phyloP scores from a whole-genome alignment of 2,113 vertebrate genomes.

The Colius striatus region DNA sequence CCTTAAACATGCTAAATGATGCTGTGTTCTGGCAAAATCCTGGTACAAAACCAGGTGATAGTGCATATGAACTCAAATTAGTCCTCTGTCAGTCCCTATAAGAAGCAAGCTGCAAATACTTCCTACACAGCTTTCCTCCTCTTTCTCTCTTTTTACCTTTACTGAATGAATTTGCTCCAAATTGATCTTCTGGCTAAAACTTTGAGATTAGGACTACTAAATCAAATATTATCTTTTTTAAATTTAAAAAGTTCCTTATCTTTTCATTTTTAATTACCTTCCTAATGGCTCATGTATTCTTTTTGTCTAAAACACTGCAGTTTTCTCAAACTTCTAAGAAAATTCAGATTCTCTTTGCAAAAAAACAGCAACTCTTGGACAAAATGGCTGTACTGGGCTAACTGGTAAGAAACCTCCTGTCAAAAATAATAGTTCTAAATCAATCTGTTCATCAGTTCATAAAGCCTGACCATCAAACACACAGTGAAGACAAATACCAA shows the following conservation, averaged over 20 bases:
- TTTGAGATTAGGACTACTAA: background rate
- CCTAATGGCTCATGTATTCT: rapidly evolving
- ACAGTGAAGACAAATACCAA: background rate
- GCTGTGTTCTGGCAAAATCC: background rate
- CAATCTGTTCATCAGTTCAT: background rate
- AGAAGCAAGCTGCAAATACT: background rate
- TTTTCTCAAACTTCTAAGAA: background rate
- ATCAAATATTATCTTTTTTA: background rate
- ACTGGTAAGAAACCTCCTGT: background rate
- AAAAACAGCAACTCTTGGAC: background rate
- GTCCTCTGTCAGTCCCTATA: background rate
- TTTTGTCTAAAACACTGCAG: background rate
- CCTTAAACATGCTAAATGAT: background rate
- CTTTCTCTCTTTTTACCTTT: background rate
- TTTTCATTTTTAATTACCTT: background rate
- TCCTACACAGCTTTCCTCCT: background rate
- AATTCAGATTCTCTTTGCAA: background rate
- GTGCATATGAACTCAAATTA: background rate
- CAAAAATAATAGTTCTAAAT: background rate
- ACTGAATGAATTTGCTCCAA: background rate
- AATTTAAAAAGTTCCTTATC: background rate
- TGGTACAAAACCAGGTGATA: background rate
- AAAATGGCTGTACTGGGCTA: background rate
- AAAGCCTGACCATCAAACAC: background rate
- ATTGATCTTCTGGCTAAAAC: background rate